Evolutionary conservation across 2,113 vertebrate species (phyloP).

Genomic region (Indri indri): DNA sequence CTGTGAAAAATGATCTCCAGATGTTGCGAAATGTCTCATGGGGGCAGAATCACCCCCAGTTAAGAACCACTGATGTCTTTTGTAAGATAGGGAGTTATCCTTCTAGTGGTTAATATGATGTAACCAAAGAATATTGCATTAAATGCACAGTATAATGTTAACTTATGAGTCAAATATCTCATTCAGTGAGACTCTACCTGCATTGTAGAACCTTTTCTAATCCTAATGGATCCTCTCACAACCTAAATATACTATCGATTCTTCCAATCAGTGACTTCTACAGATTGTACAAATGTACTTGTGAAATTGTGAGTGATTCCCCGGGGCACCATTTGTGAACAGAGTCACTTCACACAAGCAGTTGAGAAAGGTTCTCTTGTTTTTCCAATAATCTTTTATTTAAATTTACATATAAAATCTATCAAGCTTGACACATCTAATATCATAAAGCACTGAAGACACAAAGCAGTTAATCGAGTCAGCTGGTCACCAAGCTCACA

Average conservation of each 20-base stretch:
- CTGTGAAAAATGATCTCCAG: neutral
- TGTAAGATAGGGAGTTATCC: neutral
- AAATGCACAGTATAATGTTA: neutral
- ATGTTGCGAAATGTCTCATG: neutral
- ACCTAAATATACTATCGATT: neutral
- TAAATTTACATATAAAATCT: neutral
- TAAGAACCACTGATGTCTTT: neutral
- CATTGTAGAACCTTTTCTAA: neutral
- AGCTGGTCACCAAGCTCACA: neutral
- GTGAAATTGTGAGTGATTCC: neutral
- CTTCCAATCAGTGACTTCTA: neutral
- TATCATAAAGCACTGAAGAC: neutral
- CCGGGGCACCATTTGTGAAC: neutral
- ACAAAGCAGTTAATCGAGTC: neutral
- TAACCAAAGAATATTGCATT: constrained; percentile 36
- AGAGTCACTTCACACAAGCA: neutral
- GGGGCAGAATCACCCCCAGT: neutral
- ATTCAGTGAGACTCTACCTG: neutral
- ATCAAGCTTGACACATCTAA: neutral
- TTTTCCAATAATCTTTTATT: neutral
- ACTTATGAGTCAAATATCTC: neutral
- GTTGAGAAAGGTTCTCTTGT: neutral
- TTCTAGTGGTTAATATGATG: neutral
- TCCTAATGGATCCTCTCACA: neutral
- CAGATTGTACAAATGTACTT: neutral